phyloP scores from a whole-genome alignment of 2,797 vertebrate species.

The Phrynocephalus forsythii region DNA sequence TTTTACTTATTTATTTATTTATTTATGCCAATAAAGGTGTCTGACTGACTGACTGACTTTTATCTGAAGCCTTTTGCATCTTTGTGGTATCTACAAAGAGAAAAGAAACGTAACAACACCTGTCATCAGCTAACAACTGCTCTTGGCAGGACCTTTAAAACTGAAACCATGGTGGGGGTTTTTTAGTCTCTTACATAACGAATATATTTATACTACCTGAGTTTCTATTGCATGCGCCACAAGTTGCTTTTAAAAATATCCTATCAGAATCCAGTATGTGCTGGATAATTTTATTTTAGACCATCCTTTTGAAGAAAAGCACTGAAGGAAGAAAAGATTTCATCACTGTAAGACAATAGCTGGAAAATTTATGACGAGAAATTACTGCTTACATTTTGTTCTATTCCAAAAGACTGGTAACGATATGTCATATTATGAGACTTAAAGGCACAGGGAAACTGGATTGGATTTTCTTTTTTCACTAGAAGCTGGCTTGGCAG shows the following conservation, averaged over 20 bases:
- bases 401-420: constrained; percentile 28
- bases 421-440: background rate
- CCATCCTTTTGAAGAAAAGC: background rate
- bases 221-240: background rate
- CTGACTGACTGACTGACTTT: too few relatives aligned
- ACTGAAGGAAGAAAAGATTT: background rate
- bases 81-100: background rate
- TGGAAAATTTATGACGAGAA: accelerated
- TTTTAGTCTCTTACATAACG: background rate
- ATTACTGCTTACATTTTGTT: background rate
- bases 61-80: too few relatives aligned
- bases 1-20: too few relatives aligned
- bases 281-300: constrained; percentile 18
- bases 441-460: background rate
- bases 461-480: accelerated
- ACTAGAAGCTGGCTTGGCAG: background rate
- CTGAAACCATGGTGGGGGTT: background rate
- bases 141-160: background rate
- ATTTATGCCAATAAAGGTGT: too few relatives aligned
- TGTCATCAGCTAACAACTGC: constrained; percentile 31
- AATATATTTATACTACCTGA: constrained; percentile 21
- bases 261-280: accelerated
- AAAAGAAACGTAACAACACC: constrained; percentile 35
- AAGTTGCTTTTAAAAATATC: constrained; percentile 15
- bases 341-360: constrained; percentile 17